phyloP scores from a whole-genome alignment of 1,140 invertebrate species.

The Aplysia californica region DNA sequence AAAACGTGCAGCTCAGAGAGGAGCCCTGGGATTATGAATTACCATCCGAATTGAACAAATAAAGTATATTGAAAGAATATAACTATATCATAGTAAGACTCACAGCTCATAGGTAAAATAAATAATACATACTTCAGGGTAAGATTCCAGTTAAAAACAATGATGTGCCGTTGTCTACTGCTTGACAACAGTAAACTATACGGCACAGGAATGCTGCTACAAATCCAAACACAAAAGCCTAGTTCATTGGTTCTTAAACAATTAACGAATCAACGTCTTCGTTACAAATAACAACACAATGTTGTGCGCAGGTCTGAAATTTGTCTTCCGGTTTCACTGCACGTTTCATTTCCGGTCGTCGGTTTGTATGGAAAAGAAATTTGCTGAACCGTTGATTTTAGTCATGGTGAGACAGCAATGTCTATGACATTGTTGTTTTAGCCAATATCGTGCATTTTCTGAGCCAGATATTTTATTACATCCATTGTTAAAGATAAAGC shows the following conservation, averaged over 20 bases:
- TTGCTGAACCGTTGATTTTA: conserved; percentile 11
- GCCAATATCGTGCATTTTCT: too few relatives aligned
- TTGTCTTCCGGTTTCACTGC: conserved; percentile 1
- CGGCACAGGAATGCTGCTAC: neutral
- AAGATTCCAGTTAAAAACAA: neutral
- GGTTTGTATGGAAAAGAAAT: conserved; percentile 17
- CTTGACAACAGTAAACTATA: conserved; percentile 15
- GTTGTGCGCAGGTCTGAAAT: neutral
- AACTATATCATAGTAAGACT: neutral
- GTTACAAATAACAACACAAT: conserved; percentile 13
- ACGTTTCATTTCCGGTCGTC: conserved; percentile 27
- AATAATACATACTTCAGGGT: neutral
- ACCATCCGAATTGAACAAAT: neutral
- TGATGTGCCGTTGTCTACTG: neutral
- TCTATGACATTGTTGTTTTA: too few relatives aligned
- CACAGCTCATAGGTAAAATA: neutral
- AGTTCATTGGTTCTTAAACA: neutral
- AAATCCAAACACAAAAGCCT: neutral
- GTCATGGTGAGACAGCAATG: neutral
- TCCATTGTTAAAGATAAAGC: too few relatives aligned
- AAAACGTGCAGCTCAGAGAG: neutral
- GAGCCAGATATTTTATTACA: too few relatives aligned
- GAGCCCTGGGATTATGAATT: neutral
- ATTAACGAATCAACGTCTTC: neutral
- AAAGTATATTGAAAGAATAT: neutral